Base-by-base conservation (phyloP, 2,797 vertebrate species). In the Melanogrammus aeglefinus region DNA sequence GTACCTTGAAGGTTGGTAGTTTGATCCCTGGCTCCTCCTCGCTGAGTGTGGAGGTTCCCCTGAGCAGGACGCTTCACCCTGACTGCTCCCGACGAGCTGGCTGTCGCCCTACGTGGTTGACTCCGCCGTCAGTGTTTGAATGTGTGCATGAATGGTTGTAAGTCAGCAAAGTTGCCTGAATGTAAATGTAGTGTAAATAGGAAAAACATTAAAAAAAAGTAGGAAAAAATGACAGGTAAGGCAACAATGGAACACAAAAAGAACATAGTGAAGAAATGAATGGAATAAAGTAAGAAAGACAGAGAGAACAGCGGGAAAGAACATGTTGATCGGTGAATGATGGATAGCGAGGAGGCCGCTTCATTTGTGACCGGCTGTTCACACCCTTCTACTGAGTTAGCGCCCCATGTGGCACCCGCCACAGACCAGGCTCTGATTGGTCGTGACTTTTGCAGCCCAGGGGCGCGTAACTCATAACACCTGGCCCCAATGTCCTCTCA, bases 291-390 rank as follows among this genome's bases (percentile, higher is more conserved):
- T 9, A 66, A 27, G 57, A 66, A 27, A 27, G n/a, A 66, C 18
- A 57, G 51, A 16, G 47, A 51, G 47, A 51, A 51, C 47, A 16
- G 4, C 13, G 13, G 6, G 47, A 18, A 18, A 51, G 47, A 3
- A n/a, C 7, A 57, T 57, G 57, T 27, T 27, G 57, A 27, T n/a
- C 8, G 57, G 6, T 27, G 57, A 12, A 66, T 66, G 57, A 66
- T 66, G 57, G 57, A 66, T 66, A 6, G 57, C n/a, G 57, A 66
- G 57, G n/a, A 66, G n/a, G 7, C n/a, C 3, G 57, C 57, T 27
- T 66, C 57, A 12, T 66, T 66, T 66, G n/a, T 66, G 57, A 66
- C n/a, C n/a, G 57, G 57, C 57, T 66, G 57, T 66, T 66, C 57
- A 12, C 57, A 66, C 57, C 57, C 27, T 66, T 27, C n/a, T n/a